Evolutionary conservation across 2,888 invertebrate genomes (phyloP), one percentile per base, ranked within the genome.

Genomic region (Choristoneura rosaceana): DNA sequence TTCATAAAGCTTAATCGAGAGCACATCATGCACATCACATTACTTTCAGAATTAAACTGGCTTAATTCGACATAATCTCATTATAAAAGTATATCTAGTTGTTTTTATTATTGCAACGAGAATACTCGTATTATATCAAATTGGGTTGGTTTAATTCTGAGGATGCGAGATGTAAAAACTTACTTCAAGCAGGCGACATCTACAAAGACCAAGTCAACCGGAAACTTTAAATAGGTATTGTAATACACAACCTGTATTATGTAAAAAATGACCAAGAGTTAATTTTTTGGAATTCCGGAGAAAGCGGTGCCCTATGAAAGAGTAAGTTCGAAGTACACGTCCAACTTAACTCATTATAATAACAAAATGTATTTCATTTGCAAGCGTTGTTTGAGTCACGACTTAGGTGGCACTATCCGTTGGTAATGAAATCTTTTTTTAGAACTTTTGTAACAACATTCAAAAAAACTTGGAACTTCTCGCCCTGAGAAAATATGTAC

Each of bases 291-390:
- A 38, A 45, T 41, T 43, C 61, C n/a, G 50, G 43, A 61, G 59
- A 70, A 66, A 64, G 47, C 50, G 25, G 50, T 52, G 43, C 41
- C 60, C 15, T 43, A 47, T 41, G 52, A 55, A 65, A 55, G 34
- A 45, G 45, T 25, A 25, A 25, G 25, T 62, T 55, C 12, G 17
- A 64, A 45, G 47, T 71, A 61, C 17, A 25, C 60, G 60, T 61
- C 43, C n/a, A 66, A 66, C 65, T 73, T 52, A 34, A 59, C 63
- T 63, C 62, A 73, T 69, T 73, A 68, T 68, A 73, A 63, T 62
- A 67, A 69, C 63, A 64, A 68, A 68, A 73, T 68, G 58, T 73
- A 63, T 45, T 63, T 63, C 62, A 71, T 63, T 62, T 63, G 17
- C 43, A 12, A 58, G 15, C 15, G 17, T 55, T 61, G 15, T 50